Evolutionary conservation across 2,888 invertebrate species (phyloP).

Genomic region (Flabesymbios commensalis): DNA sequence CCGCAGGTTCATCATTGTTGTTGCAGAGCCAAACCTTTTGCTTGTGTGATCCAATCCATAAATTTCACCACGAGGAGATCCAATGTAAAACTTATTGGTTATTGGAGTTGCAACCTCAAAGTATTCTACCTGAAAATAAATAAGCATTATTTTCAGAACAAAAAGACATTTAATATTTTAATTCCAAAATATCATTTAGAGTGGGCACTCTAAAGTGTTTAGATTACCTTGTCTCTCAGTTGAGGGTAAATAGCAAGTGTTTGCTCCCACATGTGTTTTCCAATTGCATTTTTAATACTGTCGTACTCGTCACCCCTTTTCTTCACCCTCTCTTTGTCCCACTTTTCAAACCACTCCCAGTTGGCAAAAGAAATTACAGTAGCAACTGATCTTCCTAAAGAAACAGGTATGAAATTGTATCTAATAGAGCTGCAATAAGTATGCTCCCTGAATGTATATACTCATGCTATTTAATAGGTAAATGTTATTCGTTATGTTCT

Average conservation of each 20-base stretch:
- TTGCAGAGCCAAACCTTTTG: slow-evolving; percentile 41
- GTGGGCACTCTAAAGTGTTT: not conserved
- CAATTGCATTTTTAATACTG: slow-evolving; percentile 48
- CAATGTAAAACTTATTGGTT: slow-evolving; percentile 52
- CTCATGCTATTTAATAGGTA: not conserved
- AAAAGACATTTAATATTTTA: no score
- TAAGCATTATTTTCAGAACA: not conserved
- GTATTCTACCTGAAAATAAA: slow-evolving; percentile 43
- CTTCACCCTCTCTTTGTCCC: slow-evolving; percentile 49
- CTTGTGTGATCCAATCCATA: slow-evolving; percentile 51
- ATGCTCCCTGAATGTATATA: no score
- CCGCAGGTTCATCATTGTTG: slow-evolving; percentile 47
- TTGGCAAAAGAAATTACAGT: slow-evolving; percentile 51
- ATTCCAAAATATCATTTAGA: not conserved
- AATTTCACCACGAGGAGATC: slow-evolving; percentile 48
- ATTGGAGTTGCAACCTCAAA: slow-evolving; percentile 52
- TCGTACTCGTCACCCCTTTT: slow-evolving; percentile 58
- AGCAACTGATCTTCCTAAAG: slow-evolving; percentile 52
- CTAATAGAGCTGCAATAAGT: no score
- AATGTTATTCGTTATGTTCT: not conserved
- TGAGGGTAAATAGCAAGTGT: slow-evolving; percentile 48
- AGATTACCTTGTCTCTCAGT: slow-evolving; percentile 47
- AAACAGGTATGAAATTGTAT: no score
- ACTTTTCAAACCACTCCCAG: slow-evolving; percentile 55
- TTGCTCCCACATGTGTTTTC: slow-evolving; percentile 48